Evolutionary conservation across 2,888 invertebrate genomes (phyloP).

Genomic region (Trissoscelio sp.): DNA sequence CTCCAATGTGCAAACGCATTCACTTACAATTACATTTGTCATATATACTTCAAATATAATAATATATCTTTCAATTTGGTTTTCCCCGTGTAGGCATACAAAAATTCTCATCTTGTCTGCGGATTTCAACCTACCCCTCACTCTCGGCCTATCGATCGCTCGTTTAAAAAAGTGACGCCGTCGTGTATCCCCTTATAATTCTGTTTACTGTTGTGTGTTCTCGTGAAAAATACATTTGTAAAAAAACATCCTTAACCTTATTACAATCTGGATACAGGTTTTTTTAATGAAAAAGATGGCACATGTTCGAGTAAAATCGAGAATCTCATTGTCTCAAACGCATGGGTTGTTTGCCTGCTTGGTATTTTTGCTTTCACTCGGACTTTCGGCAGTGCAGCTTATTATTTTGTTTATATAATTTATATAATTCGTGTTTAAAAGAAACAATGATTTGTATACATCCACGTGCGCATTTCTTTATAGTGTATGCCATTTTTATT

Average conservation of each 20-base stretch:
- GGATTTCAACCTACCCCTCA: not conserved
- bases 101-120: constrained; percentile 41
- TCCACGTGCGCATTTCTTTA: not conserved
- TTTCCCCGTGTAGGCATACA: constrained; percentile 47
- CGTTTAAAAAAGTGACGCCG: not conserved
- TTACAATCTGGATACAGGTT: constrained; percentile 51
- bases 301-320: constrained; percentile 55
- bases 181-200: not conserved
- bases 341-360: constrained; percentile 12
- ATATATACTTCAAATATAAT: constrained; percentile 38
- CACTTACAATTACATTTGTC: constrained; percentile 45
- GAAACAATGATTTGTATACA: no score
- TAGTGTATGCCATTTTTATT: no score
- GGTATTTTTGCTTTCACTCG: not conserved
- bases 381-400: constrained; percentile 31
- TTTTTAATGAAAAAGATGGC: constrained; percentile 69
- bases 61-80: constrained; percentile 62
- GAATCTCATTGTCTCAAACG: constrained; percentile 50
- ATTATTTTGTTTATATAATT: not conserved
- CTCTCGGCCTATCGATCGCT: not conserved
- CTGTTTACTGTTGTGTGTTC: constrained; percentile 6
- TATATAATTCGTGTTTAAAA: no score
- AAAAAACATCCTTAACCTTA: constrained; percentile 69
- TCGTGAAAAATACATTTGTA: constrained; percentile 71
- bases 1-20: constrained; percentile 63